phyloP scores from a whole-genome alignment of 2,113 vertebrate genomes.

The Nothocercus julius region DNA sequence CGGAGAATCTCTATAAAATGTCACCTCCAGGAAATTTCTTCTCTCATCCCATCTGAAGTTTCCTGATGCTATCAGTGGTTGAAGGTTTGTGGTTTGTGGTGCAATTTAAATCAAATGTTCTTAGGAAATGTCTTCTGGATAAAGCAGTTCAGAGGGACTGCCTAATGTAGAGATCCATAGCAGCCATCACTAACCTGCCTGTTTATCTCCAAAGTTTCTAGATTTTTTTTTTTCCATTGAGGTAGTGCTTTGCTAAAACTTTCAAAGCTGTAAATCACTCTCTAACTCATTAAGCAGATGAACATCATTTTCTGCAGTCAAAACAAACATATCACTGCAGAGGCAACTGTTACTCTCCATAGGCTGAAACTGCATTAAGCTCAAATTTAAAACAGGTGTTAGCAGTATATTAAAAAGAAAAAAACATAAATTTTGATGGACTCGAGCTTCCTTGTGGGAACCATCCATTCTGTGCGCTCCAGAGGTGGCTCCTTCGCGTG shows the following conservation, averaged over 20 bases:
- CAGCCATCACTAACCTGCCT: background rate
- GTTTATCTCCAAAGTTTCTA: background rate
- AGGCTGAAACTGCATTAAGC: background rate
- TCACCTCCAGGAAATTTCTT: background rate
- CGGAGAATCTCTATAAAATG: background rate
- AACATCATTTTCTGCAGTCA: background rate
- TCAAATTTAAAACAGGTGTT: background rate
- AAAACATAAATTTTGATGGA: background rate
- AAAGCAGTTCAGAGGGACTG: constrained; percentile 24
- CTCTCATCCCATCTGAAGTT: background rate
- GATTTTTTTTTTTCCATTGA: background rate
- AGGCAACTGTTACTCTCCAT: background rate
- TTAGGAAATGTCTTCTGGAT: background rate
- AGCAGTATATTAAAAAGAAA: background rate
- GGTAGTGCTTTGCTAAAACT: background rate
- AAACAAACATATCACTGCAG: background rate
- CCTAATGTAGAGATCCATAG: background rate
- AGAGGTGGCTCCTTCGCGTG: background rate
- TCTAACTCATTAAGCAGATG: background rate
- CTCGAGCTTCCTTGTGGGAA: background rate
- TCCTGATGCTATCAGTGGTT: background rate
- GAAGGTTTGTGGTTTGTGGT: background rate
- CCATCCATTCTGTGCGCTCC: background rate
- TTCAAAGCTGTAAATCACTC: background rate
- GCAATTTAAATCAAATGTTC: constrained; percentile 33